Conservation (phyloP, 2,888 invertebrate species). For the Idaea biselata region DNA sequence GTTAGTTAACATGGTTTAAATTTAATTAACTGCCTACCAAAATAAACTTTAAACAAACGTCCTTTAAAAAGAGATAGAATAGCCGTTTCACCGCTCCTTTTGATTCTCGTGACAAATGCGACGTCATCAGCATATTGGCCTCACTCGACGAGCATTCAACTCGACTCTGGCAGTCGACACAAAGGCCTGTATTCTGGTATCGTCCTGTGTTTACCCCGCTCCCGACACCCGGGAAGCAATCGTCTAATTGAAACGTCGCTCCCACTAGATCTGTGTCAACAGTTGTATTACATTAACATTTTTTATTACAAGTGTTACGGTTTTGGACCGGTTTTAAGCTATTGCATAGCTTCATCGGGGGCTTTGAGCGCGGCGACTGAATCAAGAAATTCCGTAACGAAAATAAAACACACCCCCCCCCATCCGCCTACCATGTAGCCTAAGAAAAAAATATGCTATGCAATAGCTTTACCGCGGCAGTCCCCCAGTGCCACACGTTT, state of each 20-base stretch:
- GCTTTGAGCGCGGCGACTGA: too few species aligned
- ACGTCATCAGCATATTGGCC: conserved; percentile 39
- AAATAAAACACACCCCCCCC: too few species aligned
- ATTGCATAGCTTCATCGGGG: too few species aligned
- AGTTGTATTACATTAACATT: conserved; percentile 25
- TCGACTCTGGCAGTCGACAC: conserved; percentile 27
- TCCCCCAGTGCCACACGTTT: too few species aligned
- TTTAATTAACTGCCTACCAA: not conserved
- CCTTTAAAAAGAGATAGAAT: not conserved
- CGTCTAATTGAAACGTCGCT: conserved; percentile 64
- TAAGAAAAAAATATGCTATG: too few species aligned
- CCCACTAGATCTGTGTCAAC: conserved; percentile 42
- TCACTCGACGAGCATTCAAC: conserved; percentile 23
- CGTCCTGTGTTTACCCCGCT: conserved; percentile 66
- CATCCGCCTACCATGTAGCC: too few species aligned
- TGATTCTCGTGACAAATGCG: conserved; percentile 16
- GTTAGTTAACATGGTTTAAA: not conserved
- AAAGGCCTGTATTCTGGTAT: conserved; percentile 36
- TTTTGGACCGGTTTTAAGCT: not conserved
- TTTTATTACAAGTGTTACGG: not conserved
- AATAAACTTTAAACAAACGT: not conserved
- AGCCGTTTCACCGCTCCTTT: conserved; percentile 6
- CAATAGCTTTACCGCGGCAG: too few species aligned
- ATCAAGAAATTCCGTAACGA: too few species aligned
- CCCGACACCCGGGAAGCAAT: conserved; percentile 58